phyloP scores from a whole-genome alignment of 1,140 invertebrate species.

The Lepidotrigona ventralis region DNA sequence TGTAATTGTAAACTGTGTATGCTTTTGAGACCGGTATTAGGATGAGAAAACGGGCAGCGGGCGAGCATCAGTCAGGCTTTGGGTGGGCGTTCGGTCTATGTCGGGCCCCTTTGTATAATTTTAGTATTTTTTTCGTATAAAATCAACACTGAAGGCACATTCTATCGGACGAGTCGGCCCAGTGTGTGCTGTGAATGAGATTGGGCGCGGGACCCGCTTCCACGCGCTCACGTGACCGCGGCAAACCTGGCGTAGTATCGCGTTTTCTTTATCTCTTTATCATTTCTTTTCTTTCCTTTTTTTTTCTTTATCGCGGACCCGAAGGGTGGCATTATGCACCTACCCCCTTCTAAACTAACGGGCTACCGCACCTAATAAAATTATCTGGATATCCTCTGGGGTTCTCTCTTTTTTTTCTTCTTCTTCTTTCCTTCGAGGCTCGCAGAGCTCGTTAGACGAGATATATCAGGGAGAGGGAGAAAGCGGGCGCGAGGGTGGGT shows the following conservation, averaged over 20 bases:
- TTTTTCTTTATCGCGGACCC: constrained; percentile 72
- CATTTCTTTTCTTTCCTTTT: constrained; percentile 61
- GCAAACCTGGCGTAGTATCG: constrained; percentile 71
- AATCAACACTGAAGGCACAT: constrained; percentile 93
- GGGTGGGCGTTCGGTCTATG: constrained; percentile 88
- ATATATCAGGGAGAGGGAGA: constrained; percentile 25
- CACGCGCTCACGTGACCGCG: constrained; percentile 73
- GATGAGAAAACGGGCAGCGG: constrained; percentile 76
- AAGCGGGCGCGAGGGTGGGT: constrained; percentile 24
- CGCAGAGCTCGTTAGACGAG: constrained; percentile 28
- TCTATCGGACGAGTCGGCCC: constrained; percentile 93
- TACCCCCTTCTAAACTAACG: constrained; percentile 71
- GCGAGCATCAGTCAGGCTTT: constrained; percentile 82
- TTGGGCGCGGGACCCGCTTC: constrained; percentile 76
- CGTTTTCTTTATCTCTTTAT: constrained; percentile 61
- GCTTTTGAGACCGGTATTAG: constrained; percentile 36
- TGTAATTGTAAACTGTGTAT: constrained; percentile 25
- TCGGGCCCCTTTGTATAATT: constrained; percentile 89
- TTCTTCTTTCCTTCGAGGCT: background rate
- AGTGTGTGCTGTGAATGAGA: constrained; percentile 84
- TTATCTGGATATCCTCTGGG: constrained; percentile 53
- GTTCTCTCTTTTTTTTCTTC: background rate
- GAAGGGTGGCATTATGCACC: constrained; percentile 76
- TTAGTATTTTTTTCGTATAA: constrained; percentile 88
- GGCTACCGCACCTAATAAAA: constrained; percentile 69